Evolutionary conservation across 2,113 vertebrate genomes (phyloP), one percentile per base, ranked within the genome.

Genomic region (Varanus komodoensis): DNA sequence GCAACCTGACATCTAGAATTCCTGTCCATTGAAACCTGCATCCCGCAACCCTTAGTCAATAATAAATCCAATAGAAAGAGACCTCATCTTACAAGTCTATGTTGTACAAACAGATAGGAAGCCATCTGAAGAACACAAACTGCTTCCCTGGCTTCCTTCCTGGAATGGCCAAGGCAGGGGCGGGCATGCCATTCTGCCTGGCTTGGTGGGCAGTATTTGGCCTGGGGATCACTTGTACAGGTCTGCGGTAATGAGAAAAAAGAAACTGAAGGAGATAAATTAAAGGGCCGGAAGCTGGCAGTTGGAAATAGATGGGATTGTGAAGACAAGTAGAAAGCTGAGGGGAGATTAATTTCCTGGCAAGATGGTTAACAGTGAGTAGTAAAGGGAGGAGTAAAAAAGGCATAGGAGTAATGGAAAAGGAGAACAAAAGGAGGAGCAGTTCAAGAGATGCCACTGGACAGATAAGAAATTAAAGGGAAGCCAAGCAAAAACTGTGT

Each of bases 271-370:
- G 81, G 8, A 48, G 0, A 44, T 78, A 92, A 90, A 1, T 68
- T 90, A 87, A 87, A 87, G 38, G 73, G 23, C 52, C 67, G 57
- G 50, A 67, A 71, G 71, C 6, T 84, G 73, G 57, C 38, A 50
- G 34, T 54, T 68, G 21, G 11, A 52, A 84, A 89, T 15, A 48
- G 27, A 15, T 48, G 11, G 38, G 29, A 64, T 77, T 75, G 75
- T 61, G 27, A 34, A 25, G 32, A 9, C 27, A 19, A 81, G 3
- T 67, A 61, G 44, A 79, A 52, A 19, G 15, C 83, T 79, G 75
- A 68, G 29, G 25, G 80, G 44, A 87, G 61, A 68, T 69, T 68
- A 67, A 80, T 80, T 93, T 89, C 79, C 32, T 27, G 54, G 17
- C 48, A 0, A 25, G 73, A 77, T 74, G 38, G 67, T 68, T 1